Evolutionary conservation across 2,888 invertebrate genomes (phyloP).

Genomic region (Drosophila leonis): DNA sequence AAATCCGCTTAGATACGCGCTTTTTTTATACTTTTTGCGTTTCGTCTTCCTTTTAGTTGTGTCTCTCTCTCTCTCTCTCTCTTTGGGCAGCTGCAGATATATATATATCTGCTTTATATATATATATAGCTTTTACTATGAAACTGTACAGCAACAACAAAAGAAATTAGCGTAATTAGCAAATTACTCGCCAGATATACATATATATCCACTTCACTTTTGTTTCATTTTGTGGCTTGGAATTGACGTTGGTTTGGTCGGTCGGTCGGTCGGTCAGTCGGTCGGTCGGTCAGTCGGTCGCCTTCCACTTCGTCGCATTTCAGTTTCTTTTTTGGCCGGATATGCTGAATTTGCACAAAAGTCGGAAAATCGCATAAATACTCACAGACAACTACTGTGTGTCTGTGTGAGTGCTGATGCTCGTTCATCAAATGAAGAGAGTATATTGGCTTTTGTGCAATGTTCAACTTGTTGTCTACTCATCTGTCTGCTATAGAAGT

Average conservation of each 20-base stretch:
- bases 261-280: conserved; percentile 29
- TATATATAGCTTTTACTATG: conserved; percentile 69
- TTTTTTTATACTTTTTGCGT: conserved; percentile 55
- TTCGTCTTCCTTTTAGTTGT: conserved; percentile 36
- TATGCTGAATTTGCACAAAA: conserved; percentile 81
- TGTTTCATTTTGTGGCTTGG: conserved; percentile 64
- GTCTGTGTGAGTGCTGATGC: conserved; percentile 7
- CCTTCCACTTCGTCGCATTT: conserved; percentile 68
- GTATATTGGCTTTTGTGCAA: neutral
- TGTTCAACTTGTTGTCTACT: too few relatives aligned
- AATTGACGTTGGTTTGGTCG: conserved; percentile 58
- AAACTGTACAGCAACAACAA: conserved; percentile 74
- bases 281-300: conserved; percentile 48
- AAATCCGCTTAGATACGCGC: conserved; percentile 79
- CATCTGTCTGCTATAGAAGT: too few relatives aligned
- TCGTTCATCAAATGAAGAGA: neutral
- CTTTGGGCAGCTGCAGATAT: conserved; percentile 7
- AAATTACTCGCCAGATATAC: conserved; percentile 65
- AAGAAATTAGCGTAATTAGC: conserved; percentile 81
- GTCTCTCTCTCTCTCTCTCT: conserved; percentile 8
- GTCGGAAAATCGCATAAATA: conserved; percentile 72
- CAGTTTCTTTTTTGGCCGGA: conserved; percentile 76
- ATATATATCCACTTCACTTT: conserved; percentile 26
- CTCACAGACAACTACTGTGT: conserved; percentile 22
- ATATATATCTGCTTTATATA: conserved; percentile 28